These are phyloP conservation scores for Dendropsophus ebraccatus DNA, from an alignment of 2,113 vertebrate genomes.

Conservation along the genomic window DNA sequence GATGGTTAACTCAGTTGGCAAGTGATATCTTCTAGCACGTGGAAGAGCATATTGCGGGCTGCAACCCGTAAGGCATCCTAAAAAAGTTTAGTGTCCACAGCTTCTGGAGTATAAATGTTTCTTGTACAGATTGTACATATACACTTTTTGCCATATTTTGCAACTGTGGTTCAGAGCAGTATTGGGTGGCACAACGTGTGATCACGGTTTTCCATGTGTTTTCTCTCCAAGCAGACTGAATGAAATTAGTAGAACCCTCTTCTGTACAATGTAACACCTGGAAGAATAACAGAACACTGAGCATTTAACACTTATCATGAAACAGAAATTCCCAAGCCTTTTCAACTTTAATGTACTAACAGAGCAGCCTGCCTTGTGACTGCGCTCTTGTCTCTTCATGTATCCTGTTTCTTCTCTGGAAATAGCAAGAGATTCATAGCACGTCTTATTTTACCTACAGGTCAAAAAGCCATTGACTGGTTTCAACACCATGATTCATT, in stretches of 20 bases:
- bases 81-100: no score
- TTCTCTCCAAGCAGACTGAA: not conserved
- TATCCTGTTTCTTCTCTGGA: constrained; percentile 36
- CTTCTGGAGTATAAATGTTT: no score
- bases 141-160: no score
- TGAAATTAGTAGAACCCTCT: not conserved
- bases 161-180: not conserved
- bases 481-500: constrained; percentile 43
- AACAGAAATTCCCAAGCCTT: not conserved
- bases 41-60: no score
- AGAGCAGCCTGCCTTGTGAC: constrained; percentile 21
- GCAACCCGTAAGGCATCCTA: no score
- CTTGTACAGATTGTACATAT: no score
- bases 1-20: no score
- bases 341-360: not conserved
- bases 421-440: constrained; percentile 34
- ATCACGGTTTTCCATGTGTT: no score
- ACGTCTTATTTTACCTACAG: constrained; percentile 19
- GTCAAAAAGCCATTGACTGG: constrained; percentile 29
- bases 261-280: not conserved
- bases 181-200: no score
- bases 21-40: no score
- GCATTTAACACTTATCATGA: not conserved
- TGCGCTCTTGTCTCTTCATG: not conserved
- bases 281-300: not conserved